phyloP scores from a whole-genome alignment of 2,888 invertebrate species.

The Dastarcus helophoroides region DNA sequence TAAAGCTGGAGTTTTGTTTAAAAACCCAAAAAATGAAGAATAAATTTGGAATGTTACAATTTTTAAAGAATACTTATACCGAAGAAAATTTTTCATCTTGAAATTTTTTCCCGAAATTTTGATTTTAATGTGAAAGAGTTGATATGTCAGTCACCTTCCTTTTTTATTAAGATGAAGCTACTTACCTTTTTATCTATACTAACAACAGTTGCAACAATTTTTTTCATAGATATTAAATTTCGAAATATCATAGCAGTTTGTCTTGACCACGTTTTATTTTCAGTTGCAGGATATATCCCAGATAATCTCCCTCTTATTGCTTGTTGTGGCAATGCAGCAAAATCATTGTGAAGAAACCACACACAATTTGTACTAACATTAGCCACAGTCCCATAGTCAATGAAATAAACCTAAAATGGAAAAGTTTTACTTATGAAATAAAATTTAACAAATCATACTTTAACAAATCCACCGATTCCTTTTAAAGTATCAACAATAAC shows the following conservation, averaged over 20 bases:
- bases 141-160: too few relatives aligned
- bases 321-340: slow-evolving; percentile 40
- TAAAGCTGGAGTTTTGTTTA: too few relatives aligned
- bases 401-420: slow-evolving; percentile 40
- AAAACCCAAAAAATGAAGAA: too few relatives aligned
- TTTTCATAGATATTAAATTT: slow-evolving; percentile 29
- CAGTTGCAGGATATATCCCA: slow-evolving; percentile 35
- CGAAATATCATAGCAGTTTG: slow-evolving; percentile 37
- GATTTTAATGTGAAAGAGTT: too few relatives aligned
- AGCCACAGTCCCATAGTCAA: slow-evolving; percentile 48
- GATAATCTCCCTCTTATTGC: slow-evolving; percentile 42
- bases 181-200: slow-evolving; percentile 24
- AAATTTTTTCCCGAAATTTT: too few relatives aligned
- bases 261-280: slow-evolving; percentile 39
- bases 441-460: slow-evolving; percentile 26
- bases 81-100: too few relatives aligned
- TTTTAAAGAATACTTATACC: too few relatives aligned
- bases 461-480: slow-evolving; percentile 37
- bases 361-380: slow-evolving; percentile 27
- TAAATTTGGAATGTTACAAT: too few relatives aligned
- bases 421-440: slow-evolving; percentile 5
- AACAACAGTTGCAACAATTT: slow-evolving; percentile 35
- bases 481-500: slow-evolving; percentile 36
- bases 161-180: too few relatives aligned
- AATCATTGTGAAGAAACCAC: slow-evolving; percentile 35